Conservation (phyloP, 2,113 vertebrate species). For the Cathartes aura region DNA sequence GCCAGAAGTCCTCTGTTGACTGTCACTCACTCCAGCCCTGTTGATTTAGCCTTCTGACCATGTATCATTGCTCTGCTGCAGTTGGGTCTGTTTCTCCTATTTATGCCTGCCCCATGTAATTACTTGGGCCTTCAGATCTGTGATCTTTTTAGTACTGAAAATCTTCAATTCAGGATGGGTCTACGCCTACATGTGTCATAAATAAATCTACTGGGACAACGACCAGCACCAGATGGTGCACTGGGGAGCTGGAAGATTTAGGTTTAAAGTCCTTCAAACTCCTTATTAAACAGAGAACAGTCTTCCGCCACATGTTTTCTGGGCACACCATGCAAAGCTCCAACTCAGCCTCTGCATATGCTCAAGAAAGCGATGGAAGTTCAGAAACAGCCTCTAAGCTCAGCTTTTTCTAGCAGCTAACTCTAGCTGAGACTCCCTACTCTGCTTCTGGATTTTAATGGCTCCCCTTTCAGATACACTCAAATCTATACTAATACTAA, state of each 20-base stretch:
- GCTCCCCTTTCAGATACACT: neutral
- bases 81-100: neutral
- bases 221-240: neutral
- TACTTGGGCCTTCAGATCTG: neutral
- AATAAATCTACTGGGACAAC: neutral
- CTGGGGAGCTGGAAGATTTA: neutral
- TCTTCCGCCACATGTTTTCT: neutral
- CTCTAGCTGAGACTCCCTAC: neutral
- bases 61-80: neutral
- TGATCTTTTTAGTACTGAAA: neutral
- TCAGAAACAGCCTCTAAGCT: neutral
- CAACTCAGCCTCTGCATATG: neutral
- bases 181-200: rapidly evolving
- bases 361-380: neutral
- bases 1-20: neutral
- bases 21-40: neutral
- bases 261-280: neutral
- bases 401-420: neutral
- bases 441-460: neutral
- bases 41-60: neutral
- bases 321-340: neutral
- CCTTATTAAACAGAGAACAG: neutral
- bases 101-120: neutral
- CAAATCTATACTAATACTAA: neutral
- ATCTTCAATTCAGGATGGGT: neutral